These are phyloP conservation scores for Zele albiditarsus DNA, from an alignment of 2,888 invertebrate genomes.

Conservation along the genomic window DNA sequence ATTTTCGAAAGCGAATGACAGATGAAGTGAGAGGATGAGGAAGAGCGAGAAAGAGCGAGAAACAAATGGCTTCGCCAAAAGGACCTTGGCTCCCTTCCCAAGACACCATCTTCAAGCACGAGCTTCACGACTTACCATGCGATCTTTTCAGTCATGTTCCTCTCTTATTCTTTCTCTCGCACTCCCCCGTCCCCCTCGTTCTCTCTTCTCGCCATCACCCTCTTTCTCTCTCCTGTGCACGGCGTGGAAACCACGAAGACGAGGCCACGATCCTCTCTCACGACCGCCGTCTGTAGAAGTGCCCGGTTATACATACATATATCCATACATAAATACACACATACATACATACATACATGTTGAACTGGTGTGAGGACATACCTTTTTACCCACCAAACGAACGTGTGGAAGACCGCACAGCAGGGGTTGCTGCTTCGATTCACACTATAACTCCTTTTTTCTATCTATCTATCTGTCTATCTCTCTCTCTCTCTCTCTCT, in stretches of 20 bases:
- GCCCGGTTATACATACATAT: background rate
- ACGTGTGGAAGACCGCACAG: slow-evolving; percentile 30
- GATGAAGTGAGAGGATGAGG: too few relatives aligned
- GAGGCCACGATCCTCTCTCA: slow-evolving; percentile 35
- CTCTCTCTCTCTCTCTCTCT: background rate
- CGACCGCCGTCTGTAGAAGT: slow-evolving; percentile 32
- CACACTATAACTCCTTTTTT: slow-evolving; percentile 24
- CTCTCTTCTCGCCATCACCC: background rate
- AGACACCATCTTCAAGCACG: slow-evolving; percentile 26
- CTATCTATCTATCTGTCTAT: background rate
- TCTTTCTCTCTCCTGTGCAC: background rate
- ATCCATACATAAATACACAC: slow-evolving; percentile 6
- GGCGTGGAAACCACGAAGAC: slow-evolving; percentile 37
- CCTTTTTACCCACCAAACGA: slow-evolving; percentile 12
- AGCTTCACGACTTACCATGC: slow-evolving; percentile 34
- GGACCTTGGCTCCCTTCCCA: slow-evolving; percentile 23
- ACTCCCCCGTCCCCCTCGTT: background rate
- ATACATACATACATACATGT: slow-evolving; percentile 14
- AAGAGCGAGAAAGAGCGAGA: too few relatives aligned
- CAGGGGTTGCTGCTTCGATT: slow-evolving; percentile 32
- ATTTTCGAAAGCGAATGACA: too few relatives aligned
- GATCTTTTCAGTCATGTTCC: slow-evolving; percentile 18
- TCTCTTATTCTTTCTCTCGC: slow-evolving; percentile 17
- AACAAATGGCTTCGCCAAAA: slow-evolving; percentile 11
- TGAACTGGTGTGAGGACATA: slow-evolving; percentile 15